phyloP scores from a whole-genome alignment of 2,113 vertebrate genomes.

The Ochotona curzoniae region DNA sequence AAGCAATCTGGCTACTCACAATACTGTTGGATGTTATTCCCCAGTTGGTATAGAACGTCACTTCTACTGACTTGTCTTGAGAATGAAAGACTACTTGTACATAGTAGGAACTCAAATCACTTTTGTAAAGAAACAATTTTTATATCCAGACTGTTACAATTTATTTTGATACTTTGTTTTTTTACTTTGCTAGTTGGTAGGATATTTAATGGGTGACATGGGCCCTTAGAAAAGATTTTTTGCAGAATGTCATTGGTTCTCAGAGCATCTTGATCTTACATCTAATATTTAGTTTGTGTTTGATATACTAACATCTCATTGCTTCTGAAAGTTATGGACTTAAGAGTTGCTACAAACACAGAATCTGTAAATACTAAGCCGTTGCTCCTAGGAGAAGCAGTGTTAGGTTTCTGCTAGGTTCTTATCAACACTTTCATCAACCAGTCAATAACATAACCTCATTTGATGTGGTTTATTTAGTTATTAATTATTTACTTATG shows the following conservation, averaged over 20 bases:
- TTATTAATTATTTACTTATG: not conserved
- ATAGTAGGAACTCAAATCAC: not conserved
- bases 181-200: not conserved
- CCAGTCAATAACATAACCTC: not conserved
- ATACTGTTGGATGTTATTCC: constrained; percentile 2
- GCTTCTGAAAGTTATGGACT: not conserved
- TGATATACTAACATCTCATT: not conserved
- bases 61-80: not conserved
- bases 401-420: not conserved
- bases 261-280: not conserved
- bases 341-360: not conserved
- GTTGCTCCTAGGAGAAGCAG: not conserved
- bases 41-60: not conserved
- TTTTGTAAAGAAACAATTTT: constrained; percentile 28
- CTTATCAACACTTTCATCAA: not conserved
- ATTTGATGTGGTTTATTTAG: not conserved
- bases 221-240: not conserved
- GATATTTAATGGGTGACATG: not conserved
- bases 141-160: not conserved
- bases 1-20: not conserved
- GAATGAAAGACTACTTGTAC: not conserved
- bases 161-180: not conserved
- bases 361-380: not conserved
- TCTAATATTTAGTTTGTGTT: constrained; percentile 21
- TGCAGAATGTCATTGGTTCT: not conserved